phyloP scores from a whole-genome alignment of 2,113 vertebrate species.

The Pelmatolapia mariae region DNA sequence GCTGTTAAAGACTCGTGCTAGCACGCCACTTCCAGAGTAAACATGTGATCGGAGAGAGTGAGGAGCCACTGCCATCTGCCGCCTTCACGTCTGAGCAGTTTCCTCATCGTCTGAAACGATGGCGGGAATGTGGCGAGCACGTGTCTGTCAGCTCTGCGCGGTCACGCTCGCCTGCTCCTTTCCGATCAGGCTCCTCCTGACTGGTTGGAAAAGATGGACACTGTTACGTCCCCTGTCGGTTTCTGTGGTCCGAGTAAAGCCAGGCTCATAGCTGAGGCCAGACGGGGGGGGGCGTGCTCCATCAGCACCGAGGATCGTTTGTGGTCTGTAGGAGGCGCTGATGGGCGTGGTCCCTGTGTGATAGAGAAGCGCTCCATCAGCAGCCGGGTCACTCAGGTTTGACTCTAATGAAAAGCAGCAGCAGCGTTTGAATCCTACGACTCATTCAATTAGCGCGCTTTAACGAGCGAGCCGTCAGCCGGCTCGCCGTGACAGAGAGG shows the following conservation, averaged over 20 bases:
- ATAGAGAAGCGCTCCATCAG: not conserved
- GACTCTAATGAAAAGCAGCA: conserved; percentile 3
- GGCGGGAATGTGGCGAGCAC: not conserved
- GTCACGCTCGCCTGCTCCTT: not conserved
- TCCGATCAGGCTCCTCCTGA: not conserved
- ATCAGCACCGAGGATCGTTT: not conserved
- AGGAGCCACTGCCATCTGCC: not conserved
- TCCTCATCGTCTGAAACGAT: not conserved
- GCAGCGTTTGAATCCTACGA: not conserved
- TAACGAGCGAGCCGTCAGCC: not conserved
- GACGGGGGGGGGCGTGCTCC: not conserved
- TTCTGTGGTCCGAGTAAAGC: not conserved
- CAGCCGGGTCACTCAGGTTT: not conserved
- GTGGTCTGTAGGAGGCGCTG: not conserved
- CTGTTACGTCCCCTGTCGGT: not conserved
- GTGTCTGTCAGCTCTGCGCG: not conserved
- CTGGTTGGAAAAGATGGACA: not conserved
- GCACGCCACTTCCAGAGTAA: not conserved
- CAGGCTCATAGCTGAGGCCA: not conserved
- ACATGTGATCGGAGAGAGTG: not conserved
- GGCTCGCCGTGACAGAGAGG: not conserved
- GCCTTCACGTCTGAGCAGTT: not conserved
- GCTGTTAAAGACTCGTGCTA: not conserved
- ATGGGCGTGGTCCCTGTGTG: not conserved
- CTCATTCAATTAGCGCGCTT: not conserved